Base-by-base conservation (phyloP, 2,888 invertebrate species). In the Deilephila elpenor region DNA sequence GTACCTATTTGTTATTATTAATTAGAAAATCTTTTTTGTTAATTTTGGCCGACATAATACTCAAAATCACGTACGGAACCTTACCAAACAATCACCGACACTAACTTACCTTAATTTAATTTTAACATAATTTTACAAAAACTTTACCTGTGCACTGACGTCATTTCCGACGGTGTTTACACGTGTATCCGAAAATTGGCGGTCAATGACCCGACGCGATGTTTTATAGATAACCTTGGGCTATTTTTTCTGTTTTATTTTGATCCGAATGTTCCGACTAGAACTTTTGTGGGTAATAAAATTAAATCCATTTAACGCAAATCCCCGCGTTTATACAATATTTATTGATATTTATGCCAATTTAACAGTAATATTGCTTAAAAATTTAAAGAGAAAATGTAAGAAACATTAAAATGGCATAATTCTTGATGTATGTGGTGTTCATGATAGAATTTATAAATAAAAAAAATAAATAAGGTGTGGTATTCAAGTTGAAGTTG, bases 111-210 rank as follows among this genome's bases (percentile, higher is more conserved):
- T n/a, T 2, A 56, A 2, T 37, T 44, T 61, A 11, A 32, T 34
- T 32, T n/a, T n/a, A 14, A 8, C 19, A 44, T 51, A 44, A 51
- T 51, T 51, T 51, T 25, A 60, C 0, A 67, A 3, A 25, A 25
- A 51, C 67, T 25, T 56, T 64, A 67, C 67, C 44, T 67, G 67
- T 67, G 25, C 25, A 3, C 44, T 67, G 67, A 44, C 67, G 67
- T 71, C 71, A 71, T 61, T 51, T 71, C 71, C 60, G 44, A 19
- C 37, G 44, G 60, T 44, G 37, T 59, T 25, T n/a, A 71, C 71
- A 56, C 34, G 60, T 37, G 71, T 25, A 56, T 6, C 44, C 44
- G 20, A 67, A n/a, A 56, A 20, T 25, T 44, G 37, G 19, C 62
- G 67, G 67, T 44, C 67, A 67, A 25, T 3, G 25, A 17, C 67